These are phyloP conservation scores for pig (Sus scrofa) DNA, from an alignment of 2,113 vertebrate genomes.

Conservation along the genomic window T2T-Sscrofa CM000815.6:131372001-131372500, in stretches of 20 bases:
- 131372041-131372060: constrained; percentile 26
- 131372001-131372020: neutral
- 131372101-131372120: constrained; percentile 73
- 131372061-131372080: constrained; percentile 35
- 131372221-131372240: constrained; percentile 49
- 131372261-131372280: constrained; percentile 37
- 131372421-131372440: neutral
- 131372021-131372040: constrained; percentile 16
- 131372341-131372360: neutral
- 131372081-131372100: constrained; percentile 73
- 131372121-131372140: constrained; percentile 68
- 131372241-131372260: constrained; percentile 26
- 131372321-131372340: neutral
- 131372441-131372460: constrained; percentile 17
- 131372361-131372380: constrained; percentile 14
- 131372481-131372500: constrained; percentile 13
- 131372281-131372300: neutral
- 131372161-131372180: constrained; percentile 57
- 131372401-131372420: neutral
- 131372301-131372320: neutral
- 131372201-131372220: constrained; percentile 23
- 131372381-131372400: neutral
- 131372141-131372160: constrained; percentile 64
- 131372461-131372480: constrained; percentile 47
- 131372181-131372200: neutral